Conservation (phyloP, 1,140 invertebrate genomes). For the Rhynchophorus ferrugineus region DNA sequence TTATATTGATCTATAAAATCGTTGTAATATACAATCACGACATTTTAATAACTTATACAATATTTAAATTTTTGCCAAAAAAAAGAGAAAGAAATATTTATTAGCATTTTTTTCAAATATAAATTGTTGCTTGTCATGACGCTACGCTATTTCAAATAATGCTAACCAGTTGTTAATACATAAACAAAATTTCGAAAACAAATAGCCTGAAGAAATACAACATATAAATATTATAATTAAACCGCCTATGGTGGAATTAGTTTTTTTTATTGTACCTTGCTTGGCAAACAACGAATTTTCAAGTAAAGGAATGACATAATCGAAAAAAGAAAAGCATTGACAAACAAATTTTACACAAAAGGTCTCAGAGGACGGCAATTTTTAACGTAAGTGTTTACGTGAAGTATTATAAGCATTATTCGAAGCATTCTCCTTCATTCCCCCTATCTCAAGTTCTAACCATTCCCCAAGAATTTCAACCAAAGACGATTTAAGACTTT, state of each 20-base stretch:
- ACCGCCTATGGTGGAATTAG: too few species aligned
- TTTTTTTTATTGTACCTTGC: neutral
- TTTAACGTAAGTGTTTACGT: slow-evolving; percentile 10
- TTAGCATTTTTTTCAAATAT: too few species aligned
- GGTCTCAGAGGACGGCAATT: slow-evolving; percentile 1
- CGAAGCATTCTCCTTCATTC: slow-evolving; percentile 3
- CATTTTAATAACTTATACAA: too few species aligned
- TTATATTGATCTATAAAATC: too few species aligned
- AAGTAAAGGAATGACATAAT: neutral
- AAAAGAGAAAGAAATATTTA: too few species aligned
- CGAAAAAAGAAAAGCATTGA: slow-evolving; percentile 1
- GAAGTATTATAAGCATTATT: slow-evolving; percentile 10
- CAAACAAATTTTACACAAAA: slow-evolving; percentile 1
- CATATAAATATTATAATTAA: too few species aligned
- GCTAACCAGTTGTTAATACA: neutral
- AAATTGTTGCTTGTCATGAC: too few species aligned
- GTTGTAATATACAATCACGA: too few species aligned
- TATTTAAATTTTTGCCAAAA: too few species aligned
- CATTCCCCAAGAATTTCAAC: slow-evolving; percentile 7
- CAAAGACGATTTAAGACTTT: slow-evolving; percentile 9
- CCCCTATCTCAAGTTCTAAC: slow-evolving; percentile 8
- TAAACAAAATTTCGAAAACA: slow-evolving; percentile 4
- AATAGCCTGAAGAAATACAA: neutral
- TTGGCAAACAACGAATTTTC: too few species aligned
- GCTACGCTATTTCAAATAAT: too few species aligned